These are phyloP conservation scores for Anoplophora glabripennis DNA, from an alignment of 1,140 invertebrate species.

Conservation along the genomic window DNA sequence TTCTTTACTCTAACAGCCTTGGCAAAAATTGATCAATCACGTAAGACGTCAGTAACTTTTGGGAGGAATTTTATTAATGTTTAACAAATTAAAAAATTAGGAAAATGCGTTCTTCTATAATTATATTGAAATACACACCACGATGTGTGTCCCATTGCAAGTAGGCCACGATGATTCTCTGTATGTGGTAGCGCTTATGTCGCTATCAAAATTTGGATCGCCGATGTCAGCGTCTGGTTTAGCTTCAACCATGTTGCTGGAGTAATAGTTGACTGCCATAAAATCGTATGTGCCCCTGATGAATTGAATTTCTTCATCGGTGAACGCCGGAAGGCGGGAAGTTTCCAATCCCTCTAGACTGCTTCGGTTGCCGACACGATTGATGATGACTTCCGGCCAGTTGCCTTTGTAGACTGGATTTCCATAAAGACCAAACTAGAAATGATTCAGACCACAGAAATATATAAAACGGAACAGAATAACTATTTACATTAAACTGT, in stretches of 20 bases:
- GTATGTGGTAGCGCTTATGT: background rate
- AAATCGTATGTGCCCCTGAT: conserved; percentile 53
- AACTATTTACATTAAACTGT: conserved; percentile 38
- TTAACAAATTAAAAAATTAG: too few relatives aligned
- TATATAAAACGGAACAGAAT: conserved; percentile 34
- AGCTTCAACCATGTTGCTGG: conserved; percentile 1
- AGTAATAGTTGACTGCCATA: conserved; percentile 53
- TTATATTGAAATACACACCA: too few relatives aligned
- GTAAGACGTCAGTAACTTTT: too few relatives aligned
- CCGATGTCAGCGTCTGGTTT: conserved; percentile 6
- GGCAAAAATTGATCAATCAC: too few relatives aligned
- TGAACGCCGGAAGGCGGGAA: conserved; percentile 61
- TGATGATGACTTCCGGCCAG: conserved; percentile 58
- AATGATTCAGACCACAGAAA: conserved; percentile 12
- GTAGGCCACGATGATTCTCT: too few relatives aligned
- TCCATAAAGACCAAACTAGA: conserved; percentile 61
- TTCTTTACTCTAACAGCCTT: too few relatives aligned
- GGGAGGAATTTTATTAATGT: too few relatives aligned
- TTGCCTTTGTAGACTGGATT: conserved; percentile 62
- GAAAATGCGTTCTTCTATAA: too few relatives aligned
- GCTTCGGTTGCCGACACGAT: conserved; percentile 54
- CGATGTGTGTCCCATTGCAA: too few relatives aligned
- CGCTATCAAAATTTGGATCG: background rate
- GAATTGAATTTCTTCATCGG: conserved; percentile 47
- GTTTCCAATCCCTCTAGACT: conserved; percentile 49